These are phyloP conservation scores for Eupithecia inturbata DNA, from an alignment of 2,888 invertebrate genomes.

Conservation along the genomic window DNA sequence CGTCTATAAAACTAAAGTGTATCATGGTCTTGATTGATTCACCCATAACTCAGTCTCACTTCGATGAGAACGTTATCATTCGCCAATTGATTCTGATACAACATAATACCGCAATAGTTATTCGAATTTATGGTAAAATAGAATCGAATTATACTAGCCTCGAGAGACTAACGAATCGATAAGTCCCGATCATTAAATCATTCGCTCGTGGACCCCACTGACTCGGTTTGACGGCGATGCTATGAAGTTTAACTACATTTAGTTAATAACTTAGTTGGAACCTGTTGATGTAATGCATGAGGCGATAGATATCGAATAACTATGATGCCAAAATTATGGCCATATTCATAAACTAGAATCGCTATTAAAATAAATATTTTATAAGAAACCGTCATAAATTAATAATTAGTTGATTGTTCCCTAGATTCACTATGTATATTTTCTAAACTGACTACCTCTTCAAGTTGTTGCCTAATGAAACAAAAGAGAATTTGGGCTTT, in stretches of 20 bases:
- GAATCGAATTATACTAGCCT: conserved; percentile 18
- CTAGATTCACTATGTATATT: neutral
- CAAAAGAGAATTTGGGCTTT: neutral
- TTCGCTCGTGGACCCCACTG: conserved; percentile 38
- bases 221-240: conserved; percentile 22
- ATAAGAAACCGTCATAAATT: neutral
- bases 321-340: neutral
- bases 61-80: neutral
- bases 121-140: conserved; percentile 15
- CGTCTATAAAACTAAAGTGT: neutral
- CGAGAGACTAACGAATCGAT: conserved; percentile 37
- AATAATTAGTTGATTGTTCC: neutral
- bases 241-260: conserved; percentile 26
- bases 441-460: neutral
- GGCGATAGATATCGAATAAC: neutral
- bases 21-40: neutral
- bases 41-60: neutral
- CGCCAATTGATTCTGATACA: neutral
- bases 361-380: neutral
- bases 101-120: conserved; percentile 10
- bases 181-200: conserved; percentile 65
- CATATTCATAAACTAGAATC: neutral
- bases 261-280: conserved; percentile 21
- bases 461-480: neutral
- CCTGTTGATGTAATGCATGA: conserved; percentile 15